Evolutionary conservation across 2,113 vertebrate species (phyloP).

Genomic region (Brachypodius melanocephalos): DNA sequence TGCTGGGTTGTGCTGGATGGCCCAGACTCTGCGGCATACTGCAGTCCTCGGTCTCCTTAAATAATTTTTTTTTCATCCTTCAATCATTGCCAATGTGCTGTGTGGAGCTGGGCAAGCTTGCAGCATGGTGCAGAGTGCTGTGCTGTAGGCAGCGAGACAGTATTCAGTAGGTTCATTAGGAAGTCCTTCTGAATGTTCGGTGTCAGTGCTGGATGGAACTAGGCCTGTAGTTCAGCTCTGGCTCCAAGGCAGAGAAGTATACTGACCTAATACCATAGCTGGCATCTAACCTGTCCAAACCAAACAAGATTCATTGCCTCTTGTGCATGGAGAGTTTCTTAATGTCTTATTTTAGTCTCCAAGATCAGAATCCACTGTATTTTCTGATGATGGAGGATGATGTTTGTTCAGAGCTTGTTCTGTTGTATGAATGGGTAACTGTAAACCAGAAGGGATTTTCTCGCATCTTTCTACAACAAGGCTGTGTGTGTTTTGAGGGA

Average conservation of each 20-base stretch:
- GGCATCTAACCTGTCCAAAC: neutral
- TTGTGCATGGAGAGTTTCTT: neutral
- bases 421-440: neutral
- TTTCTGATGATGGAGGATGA: neutral
- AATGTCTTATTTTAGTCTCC: neutral
- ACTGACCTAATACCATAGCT: neutral
- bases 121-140: accelerated
- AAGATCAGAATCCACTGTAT: neutral
- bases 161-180: neutral
- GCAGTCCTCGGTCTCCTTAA: neutral
- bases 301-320: neutral
- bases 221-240: neutral
- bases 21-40: neutral
- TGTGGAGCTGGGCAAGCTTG: neutral
- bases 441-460: neutral
- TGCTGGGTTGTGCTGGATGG: neutral
- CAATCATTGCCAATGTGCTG: accelerated
- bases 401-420: neutral
- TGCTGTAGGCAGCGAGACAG: accelerated
- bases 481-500: neutral
- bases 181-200: neutral
- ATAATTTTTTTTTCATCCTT: neutral
- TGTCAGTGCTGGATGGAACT: neutral
- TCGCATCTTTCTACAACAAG: neutral
- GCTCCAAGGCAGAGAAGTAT: neutral